Evolutionary conservation across 1,140 invertebrate genomes (phyloP), one percentile per base, ranked within the genome.

Genomic region (Drosophila mauritiana): DNA sequence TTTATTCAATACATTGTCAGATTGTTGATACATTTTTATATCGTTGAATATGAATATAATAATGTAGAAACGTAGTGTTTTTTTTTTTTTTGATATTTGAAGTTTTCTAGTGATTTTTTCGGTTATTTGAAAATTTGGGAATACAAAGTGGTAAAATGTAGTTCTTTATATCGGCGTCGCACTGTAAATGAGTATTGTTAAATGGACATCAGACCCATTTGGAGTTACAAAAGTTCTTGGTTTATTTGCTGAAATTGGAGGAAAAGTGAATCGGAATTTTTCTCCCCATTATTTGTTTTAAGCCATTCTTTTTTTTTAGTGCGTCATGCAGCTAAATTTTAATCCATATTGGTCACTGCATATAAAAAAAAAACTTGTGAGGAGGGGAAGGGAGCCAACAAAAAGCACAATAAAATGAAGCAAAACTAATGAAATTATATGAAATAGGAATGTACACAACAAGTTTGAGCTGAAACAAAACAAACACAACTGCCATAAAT

Each of bases 341-440:
- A 52, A 52, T 36, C 15, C 49, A 17, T 34, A 15, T n/a, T 36
- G 27, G 4, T 0, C n/a, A 12, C 31, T 36, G 31, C 20, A 36
- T 36, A 36, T 15, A 36, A 37, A 58, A 57, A 20, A 31, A 6
- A 10, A 17, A 7, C 31, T 27, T 10, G 1, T 31, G 31, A 10
- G 8, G 31, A 10, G 31, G 31, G 39, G 56, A 20, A 17, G 52
- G 55, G 13, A 68, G 34, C 40, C 36, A 48, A 39, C 25, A 67
- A 48, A 54, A 67, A 52, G 48, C 36, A 42, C 55, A 74, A 68
- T 70, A 86, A 86, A 85, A 51, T 82, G 64, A 78, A 75, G 82
- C 79, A 68, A 82, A 82, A 82, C 82, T 82, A 86, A 86, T 86
- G 88, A 73, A 86, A 86, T 86, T 86, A 88, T 82, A 88, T 88